Evolutionary conservation across 2,888 invertebrate genomes (phyloP).

Genomic region (Pristionchus fissidentatus): DNA sequence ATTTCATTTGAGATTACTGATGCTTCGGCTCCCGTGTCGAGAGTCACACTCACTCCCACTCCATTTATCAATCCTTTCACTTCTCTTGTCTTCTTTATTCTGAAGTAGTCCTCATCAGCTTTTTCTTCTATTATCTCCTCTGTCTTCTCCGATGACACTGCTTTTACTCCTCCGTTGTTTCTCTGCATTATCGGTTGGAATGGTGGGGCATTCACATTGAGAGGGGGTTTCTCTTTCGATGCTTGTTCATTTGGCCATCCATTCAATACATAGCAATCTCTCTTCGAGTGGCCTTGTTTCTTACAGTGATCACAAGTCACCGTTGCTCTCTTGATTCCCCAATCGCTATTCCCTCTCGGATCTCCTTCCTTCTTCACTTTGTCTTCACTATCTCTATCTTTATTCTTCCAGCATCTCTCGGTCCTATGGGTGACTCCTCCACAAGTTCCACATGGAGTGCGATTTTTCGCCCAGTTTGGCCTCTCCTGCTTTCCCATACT

Average conservation of each 20-base stretch:
- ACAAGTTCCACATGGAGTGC: not conserved
- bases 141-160: not conserved
- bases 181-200: not conserved
- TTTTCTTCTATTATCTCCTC: not conserved
- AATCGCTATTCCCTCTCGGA: not conserved
- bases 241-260: not conserved
- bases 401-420: not conserved
- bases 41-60: constrained; percentile 13
- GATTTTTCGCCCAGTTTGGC: not conserved
- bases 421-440: not conserved
- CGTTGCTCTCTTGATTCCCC: not conserved
- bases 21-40: constrained; percentile 13
- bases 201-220: not conserved
- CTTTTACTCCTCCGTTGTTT: not conserved
- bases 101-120: not conserved
- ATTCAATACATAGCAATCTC: too few species aligned
- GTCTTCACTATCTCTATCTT: not conserved
- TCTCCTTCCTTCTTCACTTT: not conserved
- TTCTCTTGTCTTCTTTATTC: not conserved
- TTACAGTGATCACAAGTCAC: not conserved
- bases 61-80: constrained; percentile 53
- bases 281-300: not conserved
- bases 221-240: not conserved
- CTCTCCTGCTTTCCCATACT: not conserved
- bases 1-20: not conserved